Percentiles rank a stretch among this genome's conserved stretches.
phyloP scores from a whole-genome alignment of 2,113 vertebrate genomes.

The Bufo bufo region DNA sequence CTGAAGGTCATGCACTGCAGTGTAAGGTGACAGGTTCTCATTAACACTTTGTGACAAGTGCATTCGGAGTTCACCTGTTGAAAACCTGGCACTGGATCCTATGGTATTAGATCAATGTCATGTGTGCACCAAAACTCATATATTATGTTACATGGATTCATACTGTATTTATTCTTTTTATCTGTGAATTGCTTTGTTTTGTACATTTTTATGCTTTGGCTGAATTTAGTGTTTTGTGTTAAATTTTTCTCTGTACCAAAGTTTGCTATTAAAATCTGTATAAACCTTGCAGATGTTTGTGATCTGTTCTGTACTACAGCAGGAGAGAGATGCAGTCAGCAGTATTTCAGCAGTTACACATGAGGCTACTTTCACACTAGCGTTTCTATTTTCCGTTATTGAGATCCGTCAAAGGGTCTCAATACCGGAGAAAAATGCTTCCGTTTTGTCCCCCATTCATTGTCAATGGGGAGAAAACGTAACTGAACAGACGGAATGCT shows the following conservation, averaged over 20 bases:
- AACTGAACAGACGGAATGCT: too few relatives aligned
- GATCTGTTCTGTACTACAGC: not conserved
- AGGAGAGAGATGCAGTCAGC: not conserved
- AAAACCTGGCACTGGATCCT: not conserved
- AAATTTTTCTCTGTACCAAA: not conserved
- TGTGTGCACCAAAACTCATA: not conserved
- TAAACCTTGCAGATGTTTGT: not conserved
- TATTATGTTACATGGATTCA: not conserved
- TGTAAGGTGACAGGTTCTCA: not conserved
- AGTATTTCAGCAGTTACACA: not conserved
- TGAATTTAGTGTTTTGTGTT: not conserved
- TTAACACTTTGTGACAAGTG: not conserved
- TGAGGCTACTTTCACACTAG: not conserved
- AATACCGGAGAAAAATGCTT: too few relatives aligned
- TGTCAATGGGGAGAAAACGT: too few relatives aligned
- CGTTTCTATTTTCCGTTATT: too few relatives aligned
- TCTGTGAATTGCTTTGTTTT: constrained; percentile 16
- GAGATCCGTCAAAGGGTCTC: too few relatives aligned
- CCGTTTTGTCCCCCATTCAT: too few relatives aligned
- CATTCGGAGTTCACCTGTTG: not conserved
- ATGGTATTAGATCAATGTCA: not conserved
- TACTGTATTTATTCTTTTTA: constrained; percentile 37
- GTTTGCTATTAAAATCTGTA: constrained; percentile 4
- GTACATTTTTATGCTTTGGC: constrained; percentile 3
- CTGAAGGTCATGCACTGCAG: not conserved